A percentile compares a stretch with the other conserved stretches of the same genome.
phyloP scores from a whole-genome alignment of 2,113 vertebrate species.

The Petaurus breviceps region DNA sequence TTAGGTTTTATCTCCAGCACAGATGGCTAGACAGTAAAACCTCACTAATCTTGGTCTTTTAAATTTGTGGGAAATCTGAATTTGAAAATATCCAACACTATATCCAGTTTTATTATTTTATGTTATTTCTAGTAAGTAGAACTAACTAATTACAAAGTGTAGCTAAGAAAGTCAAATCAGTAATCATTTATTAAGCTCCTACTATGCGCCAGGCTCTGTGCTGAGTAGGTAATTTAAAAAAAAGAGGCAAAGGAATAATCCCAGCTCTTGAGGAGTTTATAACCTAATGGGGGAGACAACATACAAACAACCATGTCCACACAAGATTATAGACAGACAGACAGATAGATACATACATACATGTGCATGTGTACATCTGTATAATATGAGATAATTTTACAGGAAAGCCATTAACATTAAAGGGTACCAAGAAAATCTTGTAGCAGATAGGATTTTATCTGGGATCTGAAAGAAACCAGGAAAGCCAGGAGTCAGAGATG shows the following conservation, averaged over 20 bases:
- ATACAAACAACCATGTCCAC: not conserved
- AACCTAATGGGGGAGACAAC: not conserved
- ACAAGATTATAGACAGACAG: not conserved
- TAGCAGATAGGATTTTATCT: not conserved
- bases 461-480: not conserved
- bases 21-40: constrained; percentile 32
- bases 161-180: not conserved
- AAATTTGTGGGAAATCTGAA: not conserved
- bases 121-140: constrained; percentile 1
- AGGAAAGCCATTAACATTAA: not conserved
- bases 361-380: too few relatives aligned
- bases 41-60: constrained; percentile 31
- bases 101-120: not conserved
- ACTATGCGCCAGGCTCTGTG: not conserved
- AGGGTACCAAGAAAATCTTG: not conserved
- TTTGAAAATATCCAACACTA: constrained; percentile 18
- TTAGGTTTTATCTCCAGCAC: constrained; percentile 53
- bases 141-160: not conserved
- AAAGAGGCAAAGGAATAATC: not conserved
- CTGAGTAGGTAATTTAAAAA: not conserved
- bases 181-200: not conserved
- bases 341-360: too few relatives aligned
- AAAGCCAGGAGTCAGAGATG: not conserved
- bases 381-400: not conserved
- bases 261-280: not conserved